Conservation (phyloP, 2,888 invertebrate genomes). For the Horisme vitalbata region DNA sequence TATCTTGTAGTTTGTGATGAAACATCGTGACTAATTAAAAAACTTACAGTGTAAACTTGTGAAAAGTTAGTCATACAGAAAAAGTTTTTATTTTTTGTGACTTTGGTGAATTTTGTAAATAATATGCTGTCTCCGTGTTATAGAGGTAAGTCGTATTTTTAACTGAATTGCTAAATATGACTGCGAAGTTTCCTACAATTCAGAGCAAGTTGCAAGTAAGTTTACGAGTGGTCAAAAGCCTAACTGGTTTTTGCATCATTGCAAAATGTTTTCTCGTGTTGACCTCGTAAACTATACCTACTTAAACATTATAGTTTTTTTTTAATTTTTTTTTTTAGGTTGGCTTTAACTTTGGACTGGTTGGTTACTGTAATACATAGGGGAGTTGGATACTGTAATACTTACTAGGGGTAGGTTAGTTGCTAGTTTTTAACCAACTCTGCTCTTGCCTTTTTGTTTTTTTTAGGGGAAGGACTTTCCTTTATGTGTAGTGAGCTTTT, state of each 20-base stretch:
- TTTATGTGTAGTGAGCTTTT: no score
- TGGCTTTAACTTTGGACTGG: no score
- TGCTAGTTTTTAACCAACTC: no score
- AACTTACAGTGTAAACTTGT: conserved; percentile 27
- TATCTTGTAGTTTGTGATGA: conserved; percentile 42
- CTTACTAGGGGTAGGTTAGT: no score
- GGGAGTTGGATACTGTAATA: no score
- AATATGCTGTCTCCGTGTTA: conserved; percentile 19
- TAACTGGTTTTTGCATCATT: conserved; percentile 15
- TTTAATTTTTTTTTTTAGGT: not conserved
- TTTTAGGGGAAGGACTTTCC: no score
- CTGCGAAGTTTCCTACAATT: not conserved
- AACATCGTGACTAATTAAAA: conserved; percentile 48
- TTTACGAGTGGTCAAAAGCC: not conserved
- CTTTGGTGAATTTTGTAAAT: conserved; percentile 24
- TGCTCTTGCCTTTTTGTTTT: no score
- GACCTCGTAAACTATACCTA: no score
- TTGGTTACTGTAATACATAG: no score
- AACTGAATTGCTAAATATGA: not conserved
- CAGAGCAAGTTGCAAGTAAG: not conserved
- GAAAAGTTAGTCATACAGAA: conserved; percentile 42
- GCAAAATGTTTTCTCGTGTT: conserved; percentile 11
- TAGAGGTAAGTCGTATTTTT: conserved; percentile 13
- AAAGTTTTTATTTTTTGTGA: conserved; percentile 39
- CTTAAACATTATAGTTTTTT: conserved; percentile 6